Evolutionary conservation across 2,113 vertebrate species (phyloP), one percentile per base, ranked within the genome.

Genomic region (Promerops cafer): DNA sequence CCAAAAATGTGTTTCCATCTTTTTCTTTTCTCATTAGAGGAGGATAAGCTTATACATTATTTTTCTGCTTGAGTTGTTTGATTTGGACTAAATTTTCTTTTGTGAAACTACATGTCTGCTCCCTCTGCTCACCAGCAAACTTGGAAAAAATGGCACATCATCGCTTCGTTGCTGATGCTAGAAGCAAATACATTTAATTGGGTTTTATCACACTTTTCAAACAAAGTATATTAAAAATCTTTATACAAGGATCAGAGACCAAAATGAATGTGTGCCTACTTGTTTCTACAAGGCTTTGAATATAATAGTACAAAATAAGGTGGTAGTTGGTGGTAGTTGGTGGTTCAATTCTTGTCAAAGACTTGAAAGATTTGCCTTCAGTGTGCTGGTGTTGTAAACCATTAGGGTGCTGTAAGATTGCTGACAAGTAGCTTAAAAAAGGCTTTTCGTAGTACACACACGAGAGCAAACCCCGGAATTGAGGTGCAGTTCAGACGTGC

Each of bases 61-160:
- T 93, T 91, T 96, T 92, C 89, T 94, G 74, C 93, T 88, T 77
- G 71, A 93, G 68, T 77, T 95, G 76, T 89, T 92, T 94, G 87
- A 90, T 85, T 93, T 88, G 76, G 59, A 65, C 59, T 91, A 47
- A 39, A 52, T 50, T 91, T 85, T 69, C 70, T 69, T 90, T 47
- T 52, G 52, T 90, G 71, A 90, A 90, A 54, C 42, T 75, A 19
- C 44, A 56, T 61, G 33, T 44, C 56, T 56, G 7, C 66, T 90
- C 47, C 12, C 7, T 77, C 42, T 89, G 21, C 85, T 83, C 42
- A 63, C 69, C 54, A 72, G 47, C 30, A 85, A 76, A 61, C 86
- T 70, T 47, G 30, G 63, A 23, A 69, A 72, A 74, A 87, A 77
- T 45, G 21, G 26, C n/a, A 18, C 30, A 26, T 64, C 6, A 6